These are phyloP conservation scores for Cinara cedri DNA, from an alignment of 2,888 invertebrate genomes.

Conservation along the genomic window DNA sequence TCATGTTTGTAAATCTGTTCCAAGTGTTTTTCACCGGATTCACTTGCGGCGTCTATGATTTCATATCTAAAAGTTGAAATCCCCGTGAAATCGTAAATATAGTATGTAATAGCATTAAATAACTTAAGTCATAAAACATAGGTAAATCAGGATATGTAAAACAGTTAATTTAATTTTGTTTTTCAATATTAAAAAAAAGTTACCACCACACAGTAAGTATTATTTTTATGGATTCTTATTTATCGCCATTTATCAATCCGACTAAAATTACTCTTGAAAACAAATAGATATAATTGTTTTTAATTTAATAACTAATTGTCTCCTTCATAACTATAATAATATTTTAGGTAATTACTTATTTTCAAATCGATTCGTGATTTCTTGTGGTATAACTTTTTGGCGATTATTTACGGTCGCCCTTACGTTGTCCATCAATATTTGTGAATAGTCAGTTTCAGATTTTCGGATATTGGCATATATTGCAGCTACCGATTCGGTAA, in stretches of 20 bases:
- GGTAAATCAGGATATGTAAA: no score
- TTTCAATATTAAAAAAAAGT: not conserved
- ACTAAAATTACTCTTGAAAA: not conserved
- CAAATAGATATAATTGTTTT: not conserved
- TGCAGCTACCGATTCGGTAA: not conserved
- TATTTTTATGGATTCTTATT: not conserved
- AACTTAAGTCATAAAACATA: no score
- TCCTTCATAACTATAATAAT: not conserved
- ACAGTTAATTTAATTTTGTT: not conserved
- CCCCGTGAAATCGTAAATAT: not conserved
- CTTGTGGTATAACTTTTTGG: not conserved
- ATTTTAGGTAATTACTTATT: not conserved
- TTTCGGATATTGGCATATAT: not conserved
- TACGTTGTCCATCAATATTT: not conserved
- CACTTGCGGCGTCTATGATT: not conserved
- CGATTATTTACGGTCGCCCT: not conserved
- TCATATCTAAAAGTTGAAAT: no score
- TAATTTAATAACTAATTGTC: not conserved
- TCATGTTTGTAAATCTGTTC: conserved; percentile 15
- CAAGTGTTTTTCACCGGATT: not conserved
- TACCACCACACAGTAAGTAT: not conserved
- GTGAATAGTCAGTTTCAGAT: not conserved
- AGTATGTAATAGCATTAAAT: no score
- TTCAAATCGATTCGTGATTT: not conserved
- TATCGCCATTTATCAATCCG: no score